These are phyloP conservation scores for Rhimphoctona megacephalus DNA, from an alignment of 2,888 invertebrate genomes.

Conservation along the genomic window DNA sequence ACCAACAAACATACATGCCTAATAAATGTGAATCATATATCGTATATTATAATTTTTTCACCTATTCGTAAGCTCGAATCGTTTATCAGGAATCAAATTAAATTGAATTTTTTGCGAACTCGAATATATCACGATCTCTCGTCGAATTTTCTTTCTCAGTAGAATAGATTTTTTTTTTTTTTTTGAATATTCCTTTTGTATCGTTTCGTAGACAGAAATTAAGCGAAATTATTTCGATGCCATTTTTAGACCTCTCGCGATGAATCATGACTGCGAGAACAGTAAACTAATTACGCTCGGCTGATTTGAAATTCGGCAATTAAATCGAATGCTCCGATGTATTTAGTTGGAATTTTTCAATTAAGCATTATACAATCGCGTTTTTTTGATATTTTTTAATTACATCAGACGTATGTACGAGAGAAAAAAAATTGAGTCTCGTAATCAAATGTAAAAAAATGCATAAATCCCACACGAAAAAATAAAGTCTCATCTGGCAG, in stretches of 20 bases:
- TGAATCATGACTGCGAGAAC: not conserved
- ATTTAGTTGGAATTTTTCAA: not conserved
- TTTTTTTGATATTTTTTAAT: not conserved
- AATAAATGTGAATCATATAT: constrained; percentile 59
- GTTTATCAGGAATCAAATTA: constrained; percentile 25
- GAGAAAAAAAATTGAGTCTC: not conserved
- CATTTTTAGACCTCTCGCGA: not conserved
- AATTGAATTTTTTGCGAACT: constrained; percentile 4
- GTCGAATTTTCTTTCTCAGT: not conserved
- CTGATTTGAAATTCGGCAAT: not conserved
- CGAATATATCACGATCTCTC: not conserved
- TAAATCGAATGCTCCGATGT: not conserved
- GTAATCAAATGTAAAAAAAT: not conserved
- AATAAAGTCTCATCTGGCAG: not conserved
- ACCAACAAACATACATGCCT: constrained; percentile 17
- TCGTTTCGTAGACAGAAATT: not conserved
- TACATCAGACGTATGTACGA: not conserved
- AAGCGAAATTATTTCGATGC: not conserved
- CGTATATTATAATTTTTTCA: constrained; percentile 30
- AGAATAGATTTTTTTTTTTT: not conserved
- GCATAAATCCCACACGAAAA: not conserved
- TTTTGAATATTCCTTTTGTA: not conserved
- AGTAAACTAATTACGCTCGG: not conserved
- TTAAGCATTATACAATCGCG: not conserved
- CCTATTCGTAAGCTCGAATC: constrained; percentile 23